Percentiles rank a stretch among this genome's conserved stretches.
phyloP scores from a whole-genome alignment of 2,888 invertebrate genomes.

The Cerastoderma edule region DNA sequence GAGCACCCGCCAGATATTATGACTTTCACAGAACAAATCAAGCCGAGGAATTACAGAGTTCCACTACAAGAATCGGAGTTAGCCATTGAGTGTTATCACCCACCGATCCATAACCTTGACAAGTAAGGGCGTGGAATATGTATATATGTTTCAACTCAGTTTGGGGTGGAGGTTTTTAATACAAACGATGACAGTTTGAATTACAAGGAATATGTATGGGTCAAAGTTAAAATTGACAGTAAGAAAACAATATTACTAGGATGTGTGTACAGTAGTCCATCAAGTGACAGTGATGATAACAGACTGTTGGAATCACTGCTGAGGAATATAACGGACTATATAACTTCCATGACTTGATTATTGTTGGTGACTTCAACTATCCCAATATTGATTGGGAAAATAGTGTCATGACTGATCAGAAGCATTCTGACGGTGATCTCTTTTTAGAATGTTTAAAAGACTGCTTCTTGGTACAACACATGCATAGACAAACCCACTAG shows the following conservation, averaged over 20 bases:
- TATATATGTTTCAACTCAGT: too few relatives aligned
- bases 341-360: too few relatives aligned
- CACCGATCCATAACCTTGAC: conserved; percentile 3
- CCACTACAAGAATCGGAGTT: neutral
- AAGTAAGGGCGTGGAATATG: conserved; percentile 2
- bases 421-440: conserved; percentile 6
- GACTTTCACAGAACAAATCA: conserved; percentile 1
- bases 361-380: too few relatives aligned
- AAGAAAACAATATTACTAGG: too few relatives aligned
- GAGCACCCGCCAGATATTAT: conserved; percentile 1
- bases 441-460: conserved; percentile 1
- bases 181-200: too few relatives aligned
- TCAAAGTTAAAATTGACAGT: conserved; percentile 1
- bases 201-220: conserved; percentile 2
- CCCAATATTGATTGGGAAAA: conserved; percentile 17
- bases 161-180: conserved; percentile 2
- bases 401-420: neutral
- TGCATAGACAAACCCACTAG: neutral
- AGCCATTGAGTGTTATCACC: conserved; percentile 5
- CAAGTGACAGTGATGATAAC: too few relatives aligned
- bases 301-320: too few relatives aligned
- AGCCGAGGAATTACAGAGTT: conserved; percentile 6
- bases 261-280: too few relatives aligned
- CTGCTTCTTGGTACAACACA: conserved; percentile 1
- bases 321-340: too few relatives aligned